Base-by-base conservation (phyloP, 2,888 invertebrate species). In the Acheta domesticus region DNA sequence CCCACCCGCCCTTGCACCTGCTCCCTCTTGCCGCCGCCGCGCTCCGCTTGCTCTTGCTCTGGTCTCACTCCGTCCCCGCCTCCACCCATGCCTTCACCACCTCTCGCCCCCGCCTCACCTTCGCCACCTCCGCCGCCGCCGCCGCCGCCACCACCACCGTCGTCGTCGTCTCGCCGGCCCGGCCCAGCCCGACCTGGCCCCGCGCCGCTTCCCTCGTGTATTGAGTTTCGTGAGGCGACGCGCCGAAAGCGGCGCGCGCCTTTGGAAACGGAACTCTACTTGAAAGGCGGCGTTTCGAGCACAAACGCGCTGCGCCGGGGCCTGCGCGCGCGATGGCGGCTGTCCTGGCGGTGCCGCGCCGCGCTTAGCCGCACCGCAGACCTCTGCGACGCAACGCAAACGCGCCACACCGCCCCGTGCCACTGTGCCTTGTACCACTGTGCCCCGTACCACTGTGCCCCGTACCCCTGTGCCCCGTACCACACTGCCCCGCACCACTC, bases 191-290 rank as follows among this genome's bases (percentile, higher is more conserved):
- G 16, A 14, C 16, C 16, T 62, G 62, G 62, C 62, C 16, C 16
- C 62, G 14, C 16, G 62, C 62, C 62, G 62, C 62, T 62, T 62
- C 62, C 62, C 62, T 62, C 62, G 62, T 62, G 62, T 62, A 62
- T 62, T 62, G 62, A 62, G 62, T 62, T 62, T 62, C 62, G 62
- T 62, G 62, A 62, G 62, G 62, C 62, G 62, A 19, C 62, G 62
- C n/a, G 62, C 62, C 62, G 62, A 62, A 62, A 62, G 62, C 62
- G n/a, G 62, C 62, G 62, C 62, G 62, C 62, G 62, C n/a, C 62
- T 62, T 62, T 62, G 62, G 62, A 62, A 62, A 62, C 62, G 62
- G 62, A 62, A 62, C 62, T 62, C 62, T 14, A 62, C 62, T 62
- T 62, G 62, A 62, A 62, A 62, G 62, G 62, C 62, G 62, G 62